Evolutionary conservation across 1,140 invertebrate genomes (phyloP), one percentile per base, ranked within the genome.

Genomic region (Drosophila kurseongensis): DNA sequence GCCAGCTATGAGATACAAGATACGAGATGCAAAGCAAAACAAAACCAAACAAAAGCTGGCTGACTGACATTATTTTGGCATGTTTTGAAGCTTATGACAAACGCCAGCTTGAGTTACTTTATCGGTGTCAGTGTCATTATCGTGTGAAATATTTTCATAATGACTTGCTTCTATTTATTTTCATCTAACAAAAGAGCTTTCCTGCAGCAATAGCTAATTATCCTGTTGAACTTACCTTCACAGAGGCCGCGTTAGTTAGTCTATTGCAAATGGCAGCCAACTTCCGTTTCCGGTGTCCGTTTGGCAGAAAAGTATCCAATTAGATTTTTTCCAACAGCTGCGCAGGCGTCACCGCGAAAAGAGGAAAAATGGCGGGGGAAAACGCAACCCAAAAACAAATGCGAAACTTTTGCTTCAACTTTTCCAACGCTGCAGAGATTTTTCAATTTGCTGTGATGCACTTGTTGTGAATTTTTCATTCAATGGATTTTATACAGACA

Each of bases 261-360:
- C 65, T 68, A 36, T 52, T 45, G 58, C 74, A 63, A 84, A 80
- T 83, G 80, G 72, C 80, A 75, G 74, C 65, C 60, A 50, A 47
- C 58, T 66, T 75, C 82, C 79, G 69, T 82, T 78, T 73, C 83
- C 83, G 80, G 35, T 66, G 74, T 57, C 71, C 59, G 72, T 75
- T 63, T 32, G 52, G 44, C 55, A 58, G 29, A 51, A 63, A 63
- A 68, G 63, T 79, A 88, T 86, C 83, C 83, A 88, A 86, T 80
- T 80, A 77, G 78, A 83, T 88, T 65, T 56, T 65, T 66, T 36
- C 42, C 42, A 77, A 58, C 51, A 80, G 82, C 82, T 82, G 83
- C 83, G 79, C 83, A 86, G 84, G 83, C 83, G 83, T 86, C 83
- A 51, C 82, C 29, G 73, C 78, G 65, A 51, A 48, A 76, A 51